These are phyloP conservation scores for Carabus problematicus DNA, from an alignment of 2,888 invertebrate species.

Conservation along the genomic window DNA sequence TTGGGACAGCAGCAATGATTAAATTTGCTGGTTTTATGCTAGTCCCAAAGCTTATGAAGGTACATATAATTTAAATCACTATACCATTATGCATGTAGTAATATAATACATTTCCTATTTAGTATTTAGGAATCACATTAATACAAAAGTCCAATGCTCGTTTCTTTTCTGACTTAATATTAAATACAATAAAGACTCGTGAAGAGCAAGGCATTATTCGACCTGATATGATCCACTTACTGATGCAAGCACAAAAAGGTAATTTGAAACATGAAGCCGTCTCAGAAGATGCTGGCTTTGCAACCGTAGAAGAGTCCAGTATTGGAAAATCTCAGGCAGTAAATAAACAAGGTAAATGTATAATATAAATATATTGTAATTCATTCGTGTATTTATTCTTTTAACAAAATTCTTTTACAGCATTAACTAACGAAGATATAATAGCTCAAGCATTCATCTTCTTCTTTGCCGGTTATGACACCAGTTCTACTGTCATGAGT, in stretches of 20 bases:
- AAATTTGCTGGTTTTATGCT: constrained; percentile 15
- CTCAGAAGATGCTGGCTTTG: constrained; percentile 41
- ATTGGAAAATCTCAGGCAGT: constrained; percentile 31
- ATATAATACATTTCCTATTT: not conserved
- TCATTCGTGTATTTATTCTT: no score
- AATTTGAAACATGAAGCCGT: constrained; percentile 43
- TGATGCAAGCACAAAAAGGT: constrained; percentile 62
- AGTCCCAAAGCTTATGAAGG: constrained; percentile 25
- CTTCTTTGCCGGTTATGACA: constrained; percentile 60
- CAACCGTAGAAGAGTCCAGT: constrained; percentile 50
- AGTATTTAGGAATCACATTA: constrained; percentile 24
- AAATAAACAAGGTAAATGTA: constrained; percentile 14
- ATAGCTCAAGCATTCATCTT: constrained; percentile 61
- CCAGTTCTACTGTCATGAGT: constrained; percentile 56
- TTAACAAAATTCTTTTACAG: not conserved
- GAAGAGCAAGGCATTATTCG: constrained; percentile 49
- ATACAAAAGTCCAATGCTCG: constrained; percentile 25
- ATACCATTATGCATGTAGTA: not conserved
- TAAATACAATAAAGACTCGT: constrained; percentile 40
- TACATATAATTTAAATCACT: not conserved
- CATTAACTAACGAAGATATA: constrained; percentile 45
- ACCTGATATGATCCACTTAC: constrained; percentile 61
- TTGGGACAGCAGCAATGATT: not conserved
- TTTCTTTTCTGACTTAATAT: constrained; percentile 45
- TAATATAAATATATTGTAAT: no score